These are phyloP conservation scores for Macaria liturata DNA, from an alignment of 2,888 invertebrate species.

Conservation along the genomic window DNA sequence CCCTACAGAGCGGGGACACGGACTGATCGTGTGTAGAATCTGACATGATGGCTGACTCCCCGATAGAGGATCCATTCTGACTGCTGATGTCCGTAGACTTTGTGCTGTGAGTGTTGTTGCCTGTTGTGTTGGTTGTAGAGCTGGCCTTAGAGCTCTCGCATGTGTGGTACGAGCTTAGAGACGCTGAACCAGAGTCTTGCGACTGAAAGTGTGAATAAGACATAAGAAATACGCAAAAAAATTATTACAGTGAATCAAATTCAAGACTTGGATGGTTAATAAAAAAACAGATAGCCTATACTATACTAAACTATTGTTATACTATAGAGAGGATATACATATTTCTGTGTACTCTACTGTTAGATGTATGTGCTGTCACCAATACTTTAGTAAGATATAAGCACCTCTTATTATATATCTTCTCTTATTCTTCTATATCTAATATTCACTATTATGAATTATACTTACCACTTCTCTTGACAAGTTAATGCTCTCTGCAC, in stretches of 20 bases:
- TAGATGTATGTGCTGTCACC: no score
- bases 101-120: slow-evolving; percentile 56
- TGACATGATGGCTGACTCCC: slow-evolving; percentile 69
- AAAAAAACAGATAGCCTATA: no score
- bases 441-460: no score
- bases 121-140: slow-evolving; percentile 15
- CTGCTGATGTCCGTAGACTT: slow-evolving; percentile 79
- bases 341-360: no score
- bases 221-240: no score
- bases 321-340: no score
- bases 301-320: no score
- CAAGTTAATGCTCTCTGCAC: slow-evolving; percentile 84
- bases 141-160: slow-evolving; percentile 76
- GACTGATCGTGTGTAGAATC: slow-evolving; percentile 82
- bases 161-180: slow-evolving; percentile 71
- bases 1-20: slow-evolving; percentile 82
- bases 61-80: slow-evolving; percentile 62
- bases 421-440: no score
- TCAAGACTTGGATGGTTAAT: no score
- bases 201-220: slow-evolving; percentile 46
- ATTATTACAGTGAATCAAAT: no score
- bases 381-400: no score
- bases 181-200: slow-evolving; percentile 67
- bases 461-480: slow-evolving; percentile 63
- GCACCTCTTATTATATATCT: no score